Evolutionary conservation across 1,140 invertebrate species (phyloP).

Genomic region (Drosophila oshimai): DNA sequence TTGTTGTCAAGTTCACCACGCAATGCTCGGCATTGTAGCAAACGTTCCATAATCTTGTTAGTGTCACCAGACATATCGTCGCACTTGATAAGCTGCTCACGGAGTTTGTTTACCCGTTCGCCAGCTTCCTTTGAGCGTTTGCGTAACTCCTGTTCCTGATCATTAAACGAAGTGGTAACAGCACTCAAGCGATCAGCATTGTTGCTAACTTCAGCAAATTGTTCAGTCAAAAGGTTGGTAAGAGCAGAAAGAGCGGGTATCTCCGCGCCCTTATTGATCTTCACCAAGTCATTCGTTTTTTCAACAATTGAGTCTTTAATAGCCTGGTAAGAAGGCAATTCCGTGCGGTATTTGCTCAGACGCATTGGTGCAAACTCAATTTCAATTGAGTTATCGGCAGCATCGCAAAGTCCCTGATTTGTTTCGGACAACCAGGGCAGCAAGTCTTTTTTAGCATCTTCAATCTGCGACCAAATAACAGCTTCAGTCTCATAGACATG

Average conservation of each 20-base stretch:
- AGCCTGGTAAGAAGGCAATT: constrained; percentile 90
- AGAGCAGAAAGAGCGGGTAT: constrained; percentile 88
- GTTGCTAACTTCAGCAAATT: constrained; percentile 90
- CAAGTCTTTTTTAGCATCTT: constrained; percentile 92
- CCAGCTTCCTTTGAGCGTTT: constrained; percentile 88
- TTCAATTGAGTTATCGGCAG: constrained; percentile 90
- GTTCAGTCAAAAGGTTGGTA: constrained; percentile 88
- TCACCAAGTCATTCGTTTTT: constrained; percentile 91
- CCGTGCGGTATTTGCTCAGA: constrained; percentile 92
- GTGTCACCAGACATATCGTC: constrained; percentile 95
- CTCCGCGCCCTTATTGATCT: constrained; percentile 89
- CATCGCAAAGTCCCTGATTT: constrained; percentile 88
- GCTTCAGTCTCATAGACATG: constrained; percentile 93
- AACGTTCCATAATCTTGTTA: constrained; percentile 90
- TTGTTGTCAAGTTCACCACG: constrained; percentile 87
- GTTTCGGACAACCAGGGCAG: constrained; percentile 92
- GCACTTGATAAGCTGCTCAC: constrained; percentile 94
- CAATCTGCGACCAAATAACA: constrained; percentile 95
- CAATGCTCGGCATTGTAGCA: constrained; percentile 89
- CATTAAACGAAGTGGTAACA: constrained; percentile 87
- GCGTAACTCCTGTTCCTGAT: constrained; percentile 89
- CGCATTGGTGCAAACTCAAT: constrained; percentile 90
- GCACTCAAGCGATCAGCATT: constrained; percentile 90
- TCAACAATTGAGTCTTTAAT: constrained; percentile 89
- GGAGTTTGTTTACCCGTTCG: constrained; percentile 88